Conservation (phyloP, 2,797 vertebrate species). For the Pempheris klunzingeri region DNA sequence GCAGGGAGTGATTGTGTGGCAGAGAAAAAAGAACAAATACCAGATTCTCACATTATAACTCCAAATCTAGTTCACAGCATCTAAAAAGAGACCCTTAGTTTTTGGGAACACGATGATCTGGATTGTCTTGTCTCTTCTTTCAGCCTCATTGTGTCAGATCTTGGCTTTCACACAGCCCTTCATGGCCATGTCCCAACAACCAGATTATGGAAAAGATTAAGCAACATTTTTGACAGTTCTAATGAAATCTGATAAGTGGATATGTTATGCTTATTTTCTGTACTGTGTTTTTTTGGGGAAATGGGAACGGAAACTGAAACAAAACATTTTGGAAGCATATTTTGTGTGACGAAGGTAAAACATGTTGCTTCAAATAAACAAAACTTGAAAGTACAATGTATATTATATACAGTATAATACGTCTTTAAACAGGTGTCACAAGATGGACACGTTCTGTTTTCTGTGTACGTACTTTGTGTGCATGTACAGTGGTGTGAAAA, state of each 20-base stretch:
- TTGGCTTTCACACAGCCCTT: constrained; percentile 66
- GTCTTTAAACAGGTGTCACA: constrained; percentile 23
- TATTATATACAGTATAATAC: background rate
- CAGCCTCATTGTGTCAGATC: constrained; percentile 61
- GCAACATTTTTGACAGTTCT: constrained; percentile 66
- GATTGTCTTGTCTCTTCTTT: constrained; percentile 52
- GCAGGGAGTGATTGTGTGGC: constrained; percentile 14
- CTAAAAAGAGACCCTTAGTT: constrained; percentile 54
- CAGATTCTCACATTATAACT: constrained; percentile 41
- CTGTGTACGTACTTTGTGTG: constrained; percentile 3
- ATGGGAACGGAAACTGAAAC: constrained; percentile 50
- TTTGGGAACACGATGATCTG: constrained; percentile 67
- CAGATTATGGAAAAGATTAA: constrained; percentile 76
- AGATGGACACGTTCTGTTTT: constrained; percentile 33
- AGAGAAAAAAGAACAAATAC: constrained; percentile 38
- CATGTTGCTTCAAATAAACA: constrained; percentile 24
- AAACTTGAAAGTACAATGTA: background rate
- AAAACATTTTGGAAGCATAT: constrained; percentile 1
- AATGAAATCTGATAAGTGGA: constrained; percentile 75
- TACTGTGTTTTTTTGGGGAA: constrained; percentile 41
- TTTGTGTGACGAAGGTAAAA: constrained; percentile 13
- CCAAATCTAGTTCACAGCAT: constrained; percentile 55
- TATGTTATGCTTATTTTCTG: constrained; percentile 66
- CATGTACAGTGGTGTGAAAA: background rate
- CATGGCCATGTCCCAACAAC: constrained; percentile 64